A percentile compares a stretch with the other conserved stretches of the same genome.
Conservation (phyloP, 2,797 vertebrate species). For the Leptoclinus maculatus region DNA sequence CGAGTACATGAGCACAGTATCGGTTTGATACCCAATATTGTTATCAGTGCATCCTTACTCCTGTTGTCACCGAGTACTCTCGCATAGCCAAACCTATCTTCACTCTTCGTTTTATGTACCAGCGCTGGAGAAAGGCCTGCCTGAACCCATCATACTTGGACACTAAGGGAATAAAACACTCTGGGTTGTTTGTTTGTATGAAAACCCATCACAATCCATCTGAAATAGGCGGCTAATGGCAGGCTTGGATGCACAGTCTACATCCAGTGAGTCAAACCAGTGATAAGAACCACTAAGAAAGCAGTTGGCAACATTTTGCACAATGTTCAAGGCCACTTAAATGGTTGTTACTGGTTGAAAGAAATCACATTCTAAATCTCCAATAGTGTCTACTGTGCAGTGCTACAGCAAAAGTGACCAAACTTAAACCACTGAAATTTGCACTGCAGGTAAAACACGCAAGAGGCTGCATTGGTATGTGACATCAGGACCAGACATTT, state of each 20-base stretch:
- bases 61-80: not conserved
- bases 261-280: not conserved
- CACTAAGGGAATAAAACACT: not conserved
- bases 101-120: not conserved
- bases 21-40: not conserved
- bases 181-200: not conserved
- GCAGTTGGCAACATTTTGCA: conserved; percentile 2
- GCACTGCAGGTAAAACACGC: not conserved
- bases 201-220: not conserved
- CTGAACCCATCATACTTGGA: not conserved
- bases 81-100: not conserved
- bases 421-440: not conserved
- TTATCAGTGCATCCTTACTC: not conserved
- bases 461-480: not conserved
- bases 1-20: not conserved
- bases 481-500: conserved; percentile 2
- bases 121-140: not conserved
- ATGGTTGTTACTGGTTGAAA: not conserved
- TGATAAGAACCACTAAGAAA: conserved; percentile 14
- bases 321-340: not conserved
- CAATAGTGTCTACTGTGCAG: not conserved
- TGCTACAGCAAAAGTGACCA: conserved; percentile 4
- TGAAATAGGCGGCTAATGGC: not conserved
- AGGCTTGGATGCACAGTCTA: not conserved
- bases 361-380: conserved; percentile 6